Evolutionary conservation across 2,888 invertebrate genomes (phyloP).

Genomic region (Cenopis cana): DNA sequence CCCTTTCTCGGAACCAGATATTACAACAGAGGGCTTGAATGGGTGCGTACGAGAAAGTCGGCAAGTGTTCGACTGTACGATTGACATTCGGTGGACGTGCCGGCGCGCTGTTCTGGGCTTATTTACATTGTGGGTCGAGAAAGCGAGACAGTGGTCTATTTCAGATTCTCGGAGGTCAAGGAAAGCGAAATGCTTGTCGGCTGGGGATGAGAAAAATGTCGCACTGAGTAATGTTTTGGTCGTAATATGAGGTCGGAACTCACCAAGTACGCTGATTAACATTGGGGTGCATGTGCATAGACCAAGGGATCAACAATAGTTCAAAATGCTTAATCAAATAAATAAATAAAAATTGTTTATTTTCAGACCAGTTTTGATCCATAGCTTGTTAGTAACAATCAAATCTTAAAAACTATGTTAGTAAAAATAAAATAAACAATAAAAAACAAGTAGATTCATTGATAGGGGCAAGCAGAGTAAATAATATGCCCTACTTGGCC

Average conservation of each 20-base stretch:
- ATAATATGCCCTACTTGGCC: too few relatives aligned
- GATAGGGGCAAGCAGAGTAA: too few relatives aligned
- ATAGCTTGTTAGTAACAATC: too few relatives aligned
- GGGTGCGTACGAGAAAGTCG: conserved; percentile 70
- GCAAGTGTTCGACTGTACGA: conserved; percentile 53
- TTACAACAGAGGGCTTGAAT: conserved; percentile 55
- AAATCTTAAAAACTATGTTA: too few relatives aligned
- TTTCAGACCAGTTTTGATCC: too few relatives aligned
- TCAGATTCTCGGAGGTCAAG: conserved; percentile 21
- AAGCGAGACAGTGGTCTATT: conserved; percentile 17
- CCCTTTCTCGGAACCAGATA: conserved; percentile 43
- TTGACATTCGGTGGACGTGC: conserved; percentile 59
- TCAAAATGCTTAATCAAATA: too few relatives aligned
- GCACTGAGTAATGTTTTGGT: neutral
- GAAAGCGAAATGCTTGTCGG: conserved; percentile 23
- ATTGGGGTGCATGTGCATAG: neutral
- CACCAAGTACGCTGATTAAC: too few relatives aligned
- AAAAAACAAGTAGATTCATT: too few relatives aligned
- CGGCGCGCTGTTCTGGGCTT: conserved; percentile 24
- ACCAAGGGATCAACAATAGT: neutral
- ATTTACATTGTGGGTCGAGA: conserved; percentile 13
- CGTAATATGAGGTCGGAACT: too few relatives aligned
- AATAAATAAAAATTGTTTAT: too few relatives aligned
- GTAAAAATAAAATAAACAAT: too few relatives aligned
- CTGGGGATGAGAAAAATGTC: conserved; percentile 4